Percentiles rank a stretch among this genome's conserved stretches.
These are phyloP conservation scores for Xestia rhomboidea DNA, from an alignment of 2,888 invertebrate genomes.

Conservation along the genomic window DNA sequence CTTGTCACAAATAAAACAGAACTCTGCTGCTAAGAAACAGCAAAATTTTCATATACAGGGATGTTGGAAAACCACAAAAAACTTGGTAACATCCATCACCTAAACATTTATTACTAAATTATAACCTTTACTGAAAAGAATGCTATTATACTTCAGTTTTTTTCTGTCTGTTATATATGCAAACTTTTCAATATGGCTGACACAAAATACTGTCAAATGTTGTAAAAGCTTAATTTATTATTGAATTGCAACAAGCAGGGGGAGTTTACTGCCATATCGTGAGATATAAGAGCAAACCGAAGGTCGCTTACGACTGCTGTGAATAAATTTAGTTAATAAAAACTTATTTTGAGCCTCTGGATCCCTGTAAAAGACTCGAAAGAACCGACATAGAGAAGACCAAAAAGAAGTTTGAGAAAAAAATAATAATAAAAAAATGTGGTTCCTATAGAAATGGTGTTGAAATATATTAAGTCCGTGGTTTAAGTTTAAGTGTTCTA, in stretches of 20 bases:
- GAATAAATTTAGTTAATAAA: conserved; percentile 59
- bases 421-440: conserved; percentile 67
- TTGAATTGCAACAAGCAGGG: conserved; percentile 72
- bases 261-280: conserved; percentile 70
- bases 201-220: conserved; percentile 71
- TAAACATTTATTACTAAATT: conserved; percentile 75
- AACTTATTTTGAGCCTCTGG: conserved; percentile 66
- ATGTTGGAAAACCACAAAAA: conserved; percentile 78
- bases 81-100: conserved; percentile 82
- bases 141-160: conserved; percentile 57
- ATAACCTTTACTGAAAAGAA: conserved; percentile 73
- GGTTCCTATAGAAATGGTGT: conserved; percentile 74
- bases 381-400: conserved; percentile 65
- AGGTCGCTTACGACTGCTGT: conserved; percentile 62
- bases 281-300: conserved; percentile 66
- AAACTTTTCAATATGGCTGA: conserved; percentile 70
- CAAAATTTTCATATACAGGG: conserved; percentile 77
- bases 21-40: conserved; percentile 79
- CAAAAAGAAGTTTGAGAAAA: conserved; percentile 62
- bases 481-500: conserved; percentile 57
- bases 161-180: conserved; percentile 48
- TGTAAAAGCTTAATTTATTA: conserved; percentile 72
- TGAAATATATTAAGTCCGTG: conserved; percentile 67
- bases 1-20: conserved; percentile 70
- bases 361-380: conserved; percentile 76